Base-by-base conservation (phyloP, 2,113 vertebrate genomes). In the Chelonoidis abingdonii region DNA sequence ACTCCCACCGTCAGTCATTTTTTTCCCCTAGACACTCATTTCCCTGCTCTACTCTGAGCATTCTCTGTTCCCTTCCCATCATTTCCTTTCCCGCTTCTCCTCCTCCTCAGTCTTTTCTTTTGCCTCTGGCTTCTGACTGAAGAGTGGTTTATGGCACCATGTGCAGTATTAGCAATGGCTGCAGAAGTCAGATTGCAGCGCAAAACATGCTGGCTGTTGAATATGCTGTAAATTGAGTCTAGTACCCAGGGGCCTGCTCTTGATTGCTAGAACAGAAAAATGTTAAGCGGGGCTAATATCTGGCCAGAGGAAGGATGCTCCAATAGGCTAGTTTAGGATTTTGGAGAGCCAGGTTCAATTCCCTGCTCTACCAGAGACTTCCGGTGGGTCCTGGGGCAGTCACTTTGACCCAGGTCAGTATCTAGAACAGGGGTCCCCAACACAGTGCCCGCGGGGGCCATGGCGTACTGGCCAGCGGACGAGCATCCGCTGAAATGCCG, bases 331-430 rank as follows among this genome's bases (percentile, higher is more conserved):
- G 72, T 13, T 53, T 80, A 79, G 84, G 57, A 25, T 59, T 80
- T 76, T 31, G 86, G 78, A 91, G 89, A 89, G 62, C 86, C 38
- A 38, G 50, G 83, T 96, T 81, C 76, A n/a, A 47, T 35, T 89
- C 38, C 47, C 41, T 62, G 72, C 49, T 92, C 92, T 89, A 92
- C 79, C 84, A 92, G 92, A 65, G 56, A 29, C 88, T 85, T 86
- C 95, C 83, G 89, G 80, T 81, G 41, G 79, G 56, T 16, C 81
- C 82, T 75, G 0, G 3, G 54, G n/a, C n/a, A 72, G 19, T 38
- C 65, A 10, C 19, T 38, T 21, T 2, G 19, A 38, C 19, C 19
- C 19, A 72, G 62, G 3, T 69, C 62, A n/a, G 35, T 21, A 35
- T 38, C n/a, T 72, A 72, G n/a, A 72, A 10, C n/a, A 49, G 10